Evolutionary conservation across 2,797 vertebrate genomes (phyloP), one percentile per base, ranked within the genome.

Genomic region (Streptopelia turtur): DNA sequence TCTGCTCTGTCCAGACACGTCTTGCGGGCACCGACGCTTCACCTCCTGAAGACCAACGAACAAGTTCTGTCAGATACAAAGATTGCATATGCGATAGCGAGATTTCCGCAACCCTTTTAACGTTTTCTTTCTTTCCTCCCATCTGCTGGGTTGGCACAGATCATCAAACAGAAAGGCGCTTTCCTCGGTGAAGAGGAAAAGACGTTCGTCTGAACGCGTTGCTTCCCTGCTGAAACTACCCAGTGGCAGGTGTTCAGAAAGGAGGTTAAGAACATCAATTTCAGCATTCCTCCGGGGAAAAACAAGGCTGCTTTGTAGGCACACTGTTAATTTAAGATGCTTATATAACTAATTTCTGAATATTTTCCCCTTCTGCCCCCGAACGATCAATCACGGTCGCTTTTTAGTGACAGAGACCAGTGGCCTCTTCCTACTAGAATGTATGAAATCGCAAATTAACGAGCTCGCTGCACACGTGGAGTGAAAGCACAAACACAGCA

Each of bases 331-430:
- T 87, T 91, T 56, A 7, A 49, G 76, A 45, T 24, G 82, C 53
- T 92, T 37, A 22, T 21, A 13, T 7, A 84, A 94, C 68, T 25
- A 39, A 89, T 94, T 79, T 49, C 74, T 24, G 68, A 60, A 13
- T 77, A 12, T 85, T 71, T 78, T 50, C 82, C 91, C 91, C 79
- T 93, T 60, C 87, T 93, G 91, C 91, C 94, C 94, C 39, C 1
- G 2, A 31, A 50, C 8, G 31, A 94, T 96, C 93, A 41, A 93
- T 93, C 93, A 71, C 3, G 1, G 75, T 11, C n/a, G 87, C 30
- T 49, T 90, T 61, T 49, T 13, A 63, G 68, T 31, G 78, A 41
- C 35, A 50, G 37, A 21, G 31, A 70, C 47, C 33, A 2, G 71
- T 0, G 82, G 82, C 71, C 68, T 89, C 69, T 87, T 63, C 76